These are phyloP conservation scores for Halictus quadricinctus DNA, from an alignment of 2,888 invertebrate species.

Conservation along the genomic window DNA sequence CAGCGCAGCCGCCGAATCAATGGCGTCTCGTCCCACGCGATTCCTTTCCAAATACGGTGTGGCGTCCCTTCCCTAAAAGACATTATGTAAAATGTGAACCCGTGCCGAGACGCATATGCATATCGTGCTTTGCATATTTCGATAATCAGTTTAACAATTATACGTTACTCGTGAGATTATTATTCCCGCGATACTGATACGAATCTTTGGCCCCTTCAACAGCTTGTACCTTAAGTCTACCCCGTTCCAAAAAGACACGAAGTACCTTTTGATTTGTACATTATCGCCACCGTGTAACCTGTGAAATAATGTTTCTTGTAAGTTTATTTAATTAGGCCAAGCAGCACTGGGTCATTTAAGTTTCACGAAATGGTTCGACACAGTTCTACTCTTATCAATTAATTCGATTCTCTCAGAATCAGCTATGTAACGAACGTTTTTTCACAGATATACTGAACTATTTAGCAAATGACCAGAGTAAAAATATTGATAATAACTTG, in stretches of 20 bases:
- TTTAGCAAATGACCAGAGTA: neutral
- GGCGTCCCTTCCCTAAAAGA: constrained; percentile 92
- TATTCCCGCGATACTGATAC: constrained; percentile 97
- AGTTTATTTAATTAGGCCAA: too few relatives aligned
- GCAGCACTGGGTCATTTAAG: too few relatives aligned
- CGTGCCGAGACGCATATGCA: neutral
- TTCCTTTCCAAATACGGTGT: constrained; percentile 97
- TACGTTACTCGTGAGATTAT: constrained; percentile 95
- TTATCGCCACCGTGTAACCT: constrained; percentile 91
- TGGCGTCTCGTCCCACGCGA: constrained; percentile 95
- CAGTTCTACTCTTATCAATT: neutral
- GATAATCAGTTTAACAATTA: neutral
- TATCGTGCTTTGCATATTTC: neutral
- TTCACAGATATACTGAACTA: too few relatives aligned
- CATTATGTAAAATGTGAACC: neutral
- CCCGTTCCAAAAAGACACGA: constrained; percentile 98
- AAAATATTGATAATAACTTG: neutral
- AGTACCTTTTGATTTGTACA: constrained; percentile 94
- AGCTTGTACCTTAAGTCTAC: constrained; percentile 96
- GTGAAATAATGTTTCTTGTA: constrained; percentile 42
- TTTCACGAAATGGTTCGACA: too few relatives aligned
- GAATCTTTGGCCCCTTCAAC: constrained; percentile 94
- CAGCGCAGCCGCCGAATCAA: constrained; percentile 96
- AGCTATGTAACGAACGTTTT: neutral
- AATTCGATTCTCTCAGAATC: neutral